These are phyloP conservation scores for Willisornis vidua DNA, from an alignment of 2,113 vertebrate species.

Conservation along the genomic window DNA sequence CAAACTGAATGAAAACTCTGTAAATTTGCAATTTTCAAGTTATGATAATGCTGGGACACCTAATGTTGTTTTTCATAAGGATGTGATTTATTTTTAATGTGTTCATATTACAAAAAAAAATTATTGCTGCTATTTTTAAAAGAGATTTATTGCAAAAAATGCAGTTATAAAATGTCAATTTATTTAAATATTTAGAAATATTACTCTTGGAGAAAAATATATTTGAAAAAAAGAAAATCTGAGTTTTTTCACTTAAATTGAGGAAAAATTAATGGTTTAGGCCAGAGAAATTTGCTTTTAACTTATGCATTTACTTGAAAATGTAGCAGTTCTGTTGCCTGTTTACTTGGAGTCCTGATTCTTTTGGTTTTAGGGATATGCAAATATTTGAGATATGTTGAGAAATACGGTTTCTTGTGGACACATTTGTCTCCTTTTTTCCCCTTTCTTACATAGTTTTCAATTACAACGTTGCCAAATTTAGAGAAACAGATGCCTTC, in stretches of 20 bases:
- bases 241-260: background rate
- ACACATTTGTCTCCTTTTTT: background rate
- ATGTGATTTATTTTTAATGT: background rate
- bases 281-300: background rate
- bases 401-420: rapidly evolving
- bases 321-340: background rate
- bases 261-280: background rate
- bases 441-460: background rate
- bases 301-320: background rate
- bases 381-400: background rate
- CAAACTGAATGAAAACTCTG: too few species aligned
- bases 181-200: background rate
- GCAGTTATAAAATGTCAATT: background rate
- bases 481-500: background rate
- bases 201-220: background rate
- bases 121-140: background rate
- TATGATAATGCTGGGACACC: background rate
- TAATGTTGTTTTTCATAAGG: background rate
- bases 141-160: background rate
- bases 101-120: background rate
- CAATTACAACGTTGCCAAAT: background rate
- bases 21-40: background rate
- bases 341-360: background rate
- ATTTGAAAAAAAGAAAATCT: background rate
- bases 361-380: background rate